Base-by-base conservation (phyloP, 2,888 invertebrate species). In the Scrobipalpa costella region DNA sequence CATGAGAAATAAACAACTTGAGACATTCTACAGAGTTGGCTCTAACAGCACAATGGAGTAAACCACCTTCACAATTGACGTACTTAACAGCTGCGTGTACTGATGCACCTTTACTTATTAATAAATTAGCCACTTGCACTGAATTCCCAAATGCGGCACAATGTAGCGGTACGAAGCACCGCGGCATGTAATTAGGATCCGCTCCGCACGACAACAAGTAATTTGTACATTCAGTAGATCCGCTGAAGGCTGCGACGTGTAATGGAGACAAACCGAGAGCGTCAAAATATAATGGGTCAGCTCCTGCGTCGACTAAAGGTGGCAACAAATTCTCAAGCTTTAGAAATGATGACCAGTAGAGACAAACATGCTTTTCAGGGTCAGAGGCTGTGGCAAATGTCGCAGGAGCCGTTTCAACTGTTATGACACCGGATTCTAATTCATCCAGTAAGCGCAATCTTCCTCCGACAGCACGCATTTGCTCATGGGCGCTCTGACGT, bases 81-180 rank as follows among this genome's bases (percentile, higher is more conserved):
- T 93, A 93, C 71, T 92, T 95, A 27, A 94, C 94, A 50, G 95
- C 94, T 63, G 94, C 90, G 67, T 93, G 93, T 58, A 96, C 94
- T 67, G 93, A 93, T 62, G 96, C 94, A 19, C 95, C 95, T 68
- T 93, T 93, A 67, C 93, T 93, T 67, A 97, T 93, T 66, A 98
- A 93, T 76, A 96, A 93, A 83, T 94, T 94, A 63, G 96, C 95
- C 13, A 96, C 96, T 75, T 95, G 94, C 62, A 95, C 93, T 67
- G 97, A 95, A 78, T 97, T 96, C 13, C 97, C 96, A 85, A 97
- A 97, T 38, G 97, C 97, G 13, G 98, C 96, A 80, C 96, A 97
- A 83, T 98, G 98, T 65, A 98, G 92, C 0, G 98, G 97, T 57
- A 95, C 95, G 79, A 95, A 95, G 72, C 94, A 94, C 79, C 95